These are phyloP conservation scores for Podarcis siculus DNA, from an alignment of 2,797 vertebrate species.

Conservation along the genomic window DNA sequence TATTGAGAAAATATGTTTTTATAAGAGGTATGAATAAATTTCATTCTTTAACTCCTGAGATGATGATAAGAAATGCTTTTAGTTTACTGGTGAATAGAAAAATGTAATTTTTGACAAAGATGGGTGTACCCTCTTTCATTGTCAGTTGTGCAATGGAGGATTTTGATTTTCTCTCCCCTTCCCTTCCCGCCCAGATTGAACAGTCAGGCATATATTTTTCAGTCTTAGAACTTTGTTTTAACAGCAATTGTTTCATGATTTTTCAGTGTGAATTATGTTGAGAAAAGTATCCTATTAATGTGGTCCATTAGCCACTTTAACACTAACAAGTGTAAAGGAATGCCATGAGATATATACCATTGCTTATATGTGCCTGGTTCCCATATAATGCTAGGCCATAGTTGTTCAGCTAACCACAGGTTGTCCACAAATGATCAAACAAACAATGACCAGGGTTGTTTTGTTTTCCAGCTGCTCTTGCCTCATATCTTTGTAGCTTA, in stretches of 20 bases:
- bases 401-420: too few relatives aligned
- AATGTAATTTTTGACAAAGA: neutral
- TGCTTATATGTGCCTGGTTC: neutral
- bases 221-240: neutral
- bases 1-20: slow-evolving; percentile 15
- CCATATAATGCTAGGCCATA: too few relatives aligned
- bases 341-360: neutral
- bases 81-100: neutral
- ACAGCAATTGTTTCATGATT: neutral
- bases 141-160: neutral
- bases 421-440: too few relatives aligned
- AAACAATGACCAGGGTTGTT: too few relatives aligned
- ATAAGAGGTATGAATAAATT: neutral
- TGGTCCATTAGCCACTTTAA: neutral
- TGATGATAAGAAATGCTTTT: neutral
- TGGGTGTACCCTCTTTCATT: neutral
- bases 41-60: neutral
- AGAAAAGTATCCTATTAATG: neutral
- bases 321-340: neutral
- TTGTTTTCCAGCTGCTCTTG: too few relatives aligned
- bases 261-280: neutral
- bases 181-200: neutral
- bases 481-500: too few relatives aligned
- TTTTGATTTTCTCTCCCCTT: neutral
- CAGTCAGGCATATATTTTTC: neutral